Evolutionary conservation across 2,888 invertebrate genomes (phyloP).

Genomic region (Phasia obesa): DNA sequence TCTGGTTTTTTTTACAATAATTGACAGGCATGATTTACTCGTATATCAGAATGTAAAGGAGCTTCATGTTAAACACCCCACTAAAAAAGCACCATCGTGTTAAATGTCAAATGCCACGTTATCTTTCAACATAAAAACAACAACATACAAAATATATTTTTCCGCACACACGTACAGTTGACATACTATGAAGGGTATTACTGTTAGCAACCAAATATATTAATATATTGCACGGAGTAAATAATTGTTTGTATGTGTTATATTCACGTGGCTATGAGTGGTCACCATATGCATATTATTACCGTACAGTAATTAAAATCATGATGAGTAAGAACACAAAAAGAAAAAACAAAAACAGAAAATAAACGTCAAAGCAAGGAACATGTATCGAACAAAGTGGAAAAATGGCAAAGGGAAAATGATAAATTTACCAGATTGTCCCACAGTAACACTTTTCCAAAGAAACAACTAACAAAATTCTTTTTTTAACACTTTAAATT

Average conservation of each 20-base stretch:
- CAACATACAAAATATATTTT: neutral
- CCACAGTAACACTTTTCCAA: too few species aligned
- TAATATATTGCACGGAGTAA: neutral
- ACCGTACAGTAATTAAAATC: constrained; percentile 44
- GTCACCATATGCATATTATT: constrained; percentile 62
- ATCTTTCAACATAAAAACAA: constrained; percentile 10
- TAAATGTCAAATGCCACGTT: constrained; percentile 68
- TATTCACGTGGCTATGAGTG: neutral
- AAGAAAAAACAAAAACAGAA: too few species aligned
- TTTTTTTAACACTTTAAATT: too few species aligned
- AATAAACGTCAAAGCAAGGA: constrained; percentile 3
- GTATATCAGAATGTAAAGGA: constrained; percentile 32
- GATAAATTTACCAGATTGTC: too few species aligned
- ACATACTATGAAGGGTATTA: too few species aligned
- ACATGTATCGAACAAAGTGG: too few species aligned
- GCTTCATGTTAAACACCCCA: constrained; percentile 60
- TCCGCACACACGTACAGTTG: neutral
- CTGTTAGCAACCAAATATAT: too few species aligned
- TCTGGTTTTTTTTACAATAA: too few species aligned
- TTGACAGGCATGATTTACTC: too few species aligned
- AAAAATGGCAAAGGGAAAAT: too few species aligned
- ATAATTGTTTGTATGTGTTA: neutral
- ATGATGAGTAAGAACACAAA: constrained; percentile 47
- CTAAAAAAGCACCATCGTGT: constrained; percentile 59
- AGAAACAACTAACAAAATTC: too few species aligned